Evolutionary conservation across 2,888 invertebrate genomes (phyloP).

Genomic region (Drosophila emarginata): DNA sequence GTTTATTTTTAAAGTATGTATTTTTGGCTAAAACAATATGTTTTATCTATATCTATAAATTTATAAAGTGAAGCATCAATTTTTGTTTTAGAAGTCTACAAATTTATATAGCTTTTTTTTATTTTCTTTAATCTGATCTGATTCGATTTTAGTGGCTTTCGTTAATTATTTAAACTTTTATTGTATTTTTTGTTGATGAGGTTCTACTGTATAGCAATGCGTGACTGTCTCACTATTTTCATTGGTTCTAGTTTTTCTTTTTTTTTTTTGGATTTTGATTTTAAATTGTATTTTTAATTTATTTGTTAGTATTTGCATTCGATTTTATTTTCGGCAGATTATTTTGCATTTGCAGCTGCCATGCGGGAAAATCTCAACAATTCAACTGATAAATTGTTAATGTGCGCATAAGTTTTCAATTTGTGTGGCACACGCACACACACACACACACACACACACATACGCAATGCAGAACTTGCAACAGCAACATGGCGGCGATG

Average conservation of each 20-base stretch:
- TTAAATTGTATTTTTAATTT: conserved; percentile 40
- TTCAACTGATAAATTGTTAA: conserved; percentile 74
- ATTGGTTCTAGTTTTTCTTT: conserved; percentile 20
- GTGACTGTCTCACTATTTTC: too few relatives aligned
- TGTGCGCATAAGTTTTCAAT: conserved; percentile 76
- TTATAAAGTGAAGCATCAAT: not conserved
- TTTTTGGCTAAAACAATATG: too few relatives aligned
- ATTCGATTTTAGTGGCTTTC: too few relatives aligned
- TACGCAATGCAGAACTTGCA: conserved; percentile 28
- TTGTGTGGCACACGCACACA: conserved; percentile 53
- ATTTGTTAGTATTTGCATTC: conserved; percentile 52
- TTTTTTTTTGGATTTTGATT: conserved; percentile 39
- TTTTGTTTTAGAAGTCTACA: too few relatives aligned
- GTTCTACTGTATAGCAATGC: too few relatives aligned
- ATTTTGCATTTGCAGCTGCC: conserved; percentile 55
- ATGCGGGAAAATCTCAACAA: conserved; percentile 59
- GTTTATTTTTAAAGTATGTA: too few relatives aligned
- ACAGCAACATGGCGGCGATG: conserved; percentile 29
- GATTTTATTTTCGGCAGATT: conserved; percentile 39
- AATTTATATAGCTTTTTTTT: too few relatives aligned
- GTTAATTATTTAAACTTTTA: too few relatives aligned
- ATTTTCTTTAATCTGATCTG: too few relatives aligned
- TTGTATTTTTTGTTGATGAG: too few relatives aligned
- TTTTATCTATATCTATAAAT: too few relatives aligned
- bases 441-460: not conserved